Evolutionary conservation across 2,888 invertebrate genomes (phyloP), one percentile per base, ranked within the genome.

Genomic region (Hedychridium roseum): DNA sequence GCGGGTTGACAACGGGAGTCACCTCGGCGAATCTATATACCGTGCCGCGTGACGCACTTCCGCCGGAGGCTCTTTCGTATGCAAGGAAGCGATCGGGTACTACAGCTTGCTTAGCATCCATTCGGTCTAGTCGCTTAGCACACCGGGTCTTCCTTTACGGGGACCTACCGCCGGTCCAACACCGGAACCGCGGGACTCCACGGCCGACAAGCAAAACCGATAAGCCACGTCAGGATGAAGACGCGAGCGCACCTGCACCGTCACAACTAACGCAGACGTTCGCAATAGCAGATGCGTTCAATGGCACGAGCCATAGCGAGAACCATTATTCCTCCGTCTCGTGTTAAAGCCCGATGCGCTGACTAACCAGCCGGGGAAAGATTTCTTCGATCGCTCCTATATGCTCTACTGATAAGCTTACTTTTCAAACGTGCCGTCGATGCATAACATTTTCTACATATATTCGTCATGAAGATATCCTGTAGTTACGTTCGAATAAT

Each of bases 31-130:
- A 69, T 54, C 58, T 60, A 56, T n/a, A n/a, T 54, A 54, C 41
- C 45, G 53, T 26, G 31, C 50, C 31, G 50, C 60, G 61, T 78
- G 78, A 78, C 78, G 78, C 77, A 78, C 75, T 78, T 78, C 78
- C 78, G 78, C 69, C 57, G 58, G 40, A 17, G 44, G 40, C 56
- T 57, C 56, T 50, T 78, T 74, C 67, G 76, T 74, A 78, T 78
- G 75, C 78, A 76, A 67, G 78, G 78, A 78, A 76, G 72, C 68
- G 68, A 68, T 66, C 68, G 68, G 65, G 66, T 76, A 72, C 64
- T 75, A 78, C 78, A 78, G 74, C 76, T 76, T 76, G 76, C 76
- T 76, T 73, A 73, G 73, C 74, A 73, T 73, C 73, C 66, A 74
- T 69, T 75, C 70, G 69, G 60, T 70, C 71, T 70, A 59, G 62